Evolutionary conservation across 2,888 invertebrate species (phyloP), one percentile per base, ranked within the genome.

Genomic region (Agrilus biguttatus): DNA sequence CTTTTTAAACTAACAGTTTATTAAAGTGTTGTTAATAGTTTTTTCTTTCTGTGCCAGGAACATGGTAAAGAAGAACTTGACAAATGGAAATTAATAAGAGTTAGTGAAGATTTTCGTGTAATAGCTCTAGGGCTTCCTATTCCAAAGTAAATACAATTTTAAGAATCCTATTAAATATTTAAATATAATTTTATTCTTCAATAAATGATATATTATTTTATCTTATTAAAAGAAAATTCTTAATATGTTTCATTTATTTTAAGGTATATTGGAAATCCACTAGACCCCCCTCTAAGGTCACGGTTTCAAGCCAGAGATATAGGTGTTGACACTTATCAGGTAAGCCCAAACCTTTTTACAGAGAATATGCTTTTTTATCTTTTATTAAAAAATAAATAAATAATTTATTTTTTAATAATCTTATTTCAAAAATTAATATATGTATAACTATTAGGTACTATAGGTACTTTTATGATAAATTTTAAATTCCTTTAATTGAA

Each of bases 271-370:
- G 97, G 96, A 5, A 91, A 95, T 63, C 90, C 95, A 0, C 70
- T 97, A 33, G 97, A 97, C 70, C 96, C 96, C 17, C 97, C 97
- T 0, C 70, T 96, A 28, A 72, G 96, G 42, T 95, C 95, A 0
- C 72, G 97, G 45, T 97, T 97, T 64, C 97, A 97, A 66, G 92
- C 91, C 0, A 73, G 91, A 59, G 84, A 92, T 65, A 75, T 96
- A 47, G 70, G 78, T 41, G 68, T 72, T 43, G 66, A 74, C 49
- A 74, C 76, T 13, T 88, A 78, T 61, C 72, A 78, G 70, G 83
- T 83, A 63, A 65, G 66, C 52, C 7, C 17, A 33, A 39, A 21
- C 28, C 8, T 17, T 21, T 3, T 23, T 19, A 23, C 5, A 12
- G 5, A 38, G 1, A 23, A 23, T 4, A 37, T 19, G n/a, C 21